A percentile compares a stretch with the other conserved stretches of the same genome.
Evolutionary conservation across 2,797 vertebrate genomes (phyloP).

Genomic region (Enteromius argenteus): DNA sequence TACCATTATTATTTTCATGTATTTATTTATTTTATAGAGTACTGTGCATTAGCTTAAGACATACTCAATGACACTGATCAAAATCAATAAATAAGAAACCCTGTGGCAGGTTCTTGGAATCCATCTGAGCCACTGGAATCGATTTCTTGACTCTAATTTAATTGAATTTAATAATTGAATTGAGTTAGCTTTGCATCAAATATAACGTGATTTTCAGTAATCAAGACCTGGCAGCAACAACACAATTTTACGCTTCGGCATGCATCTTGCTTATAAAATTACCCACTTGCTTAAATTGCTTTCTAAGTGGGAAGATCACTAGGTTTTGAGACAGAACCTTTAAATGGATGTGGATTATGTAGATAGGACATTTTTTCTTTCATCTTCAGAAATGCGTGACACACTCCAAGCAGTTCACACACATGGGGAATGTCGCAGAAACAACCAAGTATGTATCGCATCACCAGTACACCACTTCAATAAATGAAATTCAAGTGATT

Average conservation of each 20-base stretch:
- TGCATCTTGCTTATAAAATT: neutral
- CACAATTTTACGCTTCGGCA: neutral
- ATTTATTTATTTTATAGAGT: no score
- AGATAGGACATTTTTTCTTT: conserved; percentile 15
- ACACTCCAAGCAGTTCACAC: conserved; percentile 94
- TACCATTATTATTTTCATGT: neutral
- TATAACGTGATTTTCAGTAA: neutral
- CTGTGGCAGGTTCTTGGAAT: neutral
- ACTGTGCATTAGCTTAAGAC: neutral
- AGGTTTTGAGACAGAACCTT: neutral
- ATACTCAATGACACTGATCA: neutral
- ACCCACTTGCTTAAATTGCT: neutral
- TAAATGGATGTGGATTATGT: conserved; percentile 1
- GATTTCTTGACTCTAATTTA: neutral
- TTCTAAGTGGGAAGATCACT: neutral
- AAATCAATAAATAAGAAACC: neutral
- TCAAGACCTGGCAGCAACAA: neutral
- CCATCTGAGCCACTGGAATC: neutral
- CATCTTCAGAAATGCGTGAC: conserved; percentile 88
- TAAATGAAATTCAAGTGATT: neutral
- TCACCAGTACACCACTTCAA: neutral
- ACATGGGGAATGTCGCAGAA: conserved; percentile 91
- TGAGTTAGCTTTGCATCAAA: neutral
- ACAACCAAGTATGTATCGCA: conserved; percentile 86
- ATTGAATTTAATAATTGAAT: no score